These are phyloP conservation scores for Hedya salicella DNA, from an alignment of 2,888 invertebrate genomes.

Conservation along the genomic window DNA sequence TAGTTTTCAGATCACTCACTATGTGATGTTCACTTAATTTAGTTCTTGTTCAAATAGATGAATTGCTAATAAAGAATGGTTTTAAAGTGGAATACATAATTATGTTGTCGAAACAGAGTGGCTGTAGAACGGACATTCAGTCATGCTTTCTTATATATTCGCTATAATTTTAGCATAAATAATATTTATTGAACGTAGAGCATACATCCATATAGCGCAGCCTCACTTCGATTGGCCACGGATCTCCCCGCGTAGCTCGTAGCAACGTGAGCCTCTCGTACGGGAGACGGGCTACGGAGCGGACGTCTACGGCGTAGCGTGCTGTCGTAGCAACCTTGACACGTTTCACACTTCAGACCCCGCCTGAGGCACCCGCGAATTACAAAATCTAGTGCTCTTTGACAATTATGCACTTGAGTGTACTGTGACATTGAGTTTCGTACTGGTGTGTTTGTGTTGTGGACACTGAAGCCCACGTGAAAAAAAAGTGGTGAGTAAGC, in stretches of 20 bases:
- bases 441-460: constrained; percentile 28
- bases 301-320: constrained; percentile 76
- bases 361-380: constrained; percentile 57
- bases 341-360: constrained; percentile 68
- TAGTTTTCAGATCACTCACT: no score
- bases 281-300: constrained; percentile 78
- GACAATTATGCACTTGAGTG: constrained; percentile 7
- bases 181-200: constrained; percentile 57
- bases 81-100: no score
- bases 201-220: constrained; percentile 69
- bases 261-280: constrained; percentile 82
- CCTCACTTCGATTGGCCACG: constrained; percentile 83
- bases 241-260: constrained; percentile 82
- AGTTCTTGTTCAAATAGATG: no score
- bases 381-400: constrained; percentile 16
- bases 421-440: constrained; percentile 21
- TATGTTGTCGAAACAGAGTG: no score
- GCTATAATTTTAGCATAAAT: background rate
- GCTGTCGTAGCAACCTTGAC: constrained; percentile 68
- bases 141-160: no score
- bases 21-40: no score
- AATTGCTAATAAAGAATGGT: no score
- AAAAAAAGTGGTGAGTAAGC: constrained; percentile 21
- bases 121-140: no score
- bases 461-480: constrained; percentile 30